Evolutionary conservation across 2,113 vertebrate genomes (phyloP).

Genomic region (Lophotis ruficrista): DNA sequence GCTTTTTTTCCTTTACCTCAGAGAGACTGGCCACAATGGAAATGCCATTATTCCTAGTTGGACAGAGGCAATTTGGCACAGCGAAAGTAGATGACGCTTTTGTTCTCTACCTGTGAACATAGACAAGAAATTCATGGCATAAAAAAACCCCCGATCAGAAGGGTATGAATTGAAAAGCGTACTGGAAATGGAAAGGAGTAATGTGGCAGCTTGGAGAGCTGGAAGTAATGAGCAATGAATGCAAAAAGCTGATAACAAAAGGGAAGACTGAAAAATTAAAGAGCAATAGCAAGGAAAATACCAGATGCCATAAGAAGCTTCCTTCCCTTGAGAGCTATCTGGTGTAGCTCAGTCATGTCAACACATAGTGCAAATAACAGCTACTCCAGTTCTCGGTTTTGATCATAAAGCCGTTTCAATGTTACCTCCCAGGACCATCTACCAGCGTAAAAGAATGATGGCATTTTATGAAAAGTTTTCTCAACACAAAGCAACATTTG

Average conservation of each 20-base stretch:
- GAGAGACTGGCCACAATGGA: neutral
- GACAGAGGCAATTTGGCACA: neutral
- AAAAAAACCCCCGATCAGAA: neutral
- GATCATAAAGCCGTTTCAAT: neutral
- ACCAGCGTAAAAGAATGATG: neutral
- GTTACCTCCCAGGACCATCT: neutral
- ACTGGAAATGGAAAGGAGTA: neutral
- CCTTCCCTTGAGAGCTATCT: neutral
- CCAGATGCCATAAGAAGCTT: neutral
- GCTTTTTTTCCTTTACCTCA: neutral
- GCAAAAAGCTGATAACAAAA: neutral
- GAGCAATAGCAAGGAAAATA: neutral
- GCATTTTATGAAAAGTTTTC: neutral
- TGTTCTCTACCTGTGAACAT: neutral
- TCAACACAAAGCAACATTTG: neutral
- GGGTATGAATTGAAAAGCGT: neutral
- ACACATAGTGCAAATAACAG: neutral
- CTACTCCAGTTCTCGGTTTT: neutral
- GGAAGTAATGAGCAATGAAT: neutral
- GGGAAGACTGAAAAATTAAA: neutral
- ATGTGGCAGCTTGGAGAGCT: neutral
- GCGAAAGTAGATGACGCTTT: neutral
- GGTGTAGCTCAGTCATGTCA: accelerated
- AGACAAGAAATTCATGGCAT: neutral
- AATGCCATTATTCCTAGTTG: neutral